These are phyloP conservation scores for Telmatochromis sp. DNA, from an alignment of 2,113 vertebrate species.

Conservation along the genomic window DNA sequence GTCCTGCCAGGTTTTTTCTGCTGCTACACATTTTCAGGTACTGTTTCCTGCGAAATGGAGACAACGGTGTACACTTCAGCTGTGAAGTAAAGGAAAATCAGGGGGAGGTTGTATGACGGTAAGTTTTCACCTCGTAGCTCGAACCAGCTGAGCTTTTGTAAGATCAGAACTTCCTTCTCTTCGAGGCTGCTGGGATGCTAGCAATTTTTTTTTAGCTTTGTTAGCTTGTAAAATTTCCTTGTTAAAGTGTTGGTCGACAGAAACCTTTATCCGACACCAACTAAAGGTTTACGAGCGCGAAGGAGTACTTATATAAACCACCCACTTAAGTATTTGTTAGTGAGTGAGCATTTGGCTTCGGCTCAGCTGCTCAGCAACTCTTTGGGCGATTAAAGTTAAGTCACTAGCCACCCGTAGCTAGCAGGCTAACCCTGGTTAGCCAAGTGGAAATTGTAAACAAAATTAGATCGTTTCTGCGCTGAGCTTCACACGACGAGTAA, in stretches of 20 bases:
- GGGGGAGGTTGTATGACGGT: background rate
- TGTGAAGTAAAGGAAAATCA: background rate
- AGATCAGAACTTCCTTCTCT: conserved; percentile 39
- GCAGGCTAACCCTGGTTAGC: conserved; percentile 12
- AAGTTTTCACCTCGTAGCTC: background rate
- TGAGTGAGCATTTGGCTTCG: background rate
- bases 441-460: conserved; percentile 9
- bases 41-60: background rate
- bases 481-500: background rate
- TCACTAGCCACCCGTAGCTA: conserved; percentile 15
- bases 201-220: background rate
- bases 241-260: background rate
- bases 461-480: background rate
- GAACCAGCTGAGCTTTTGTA: background rate
- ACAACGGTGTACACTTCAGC: background rate
- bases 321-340: background rate
- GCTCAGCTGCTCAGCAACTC: background rate
- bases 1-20: conserved; percentile 45
- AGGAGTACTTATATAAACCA: background rate
- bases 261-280: background rate
- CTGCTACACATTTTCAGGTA: background rate
- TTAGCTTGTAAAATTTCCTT: conserved; percentile 6
- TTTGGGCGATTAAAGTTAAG: conserved; percentile 34
- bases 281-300: background rate
- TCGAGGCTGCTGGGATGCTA: conserved; percentile 27